phyloP scores from a whole-genome alignment of 2,113 vertebrate species.

The Diglossa brunneiventris region DNA sequence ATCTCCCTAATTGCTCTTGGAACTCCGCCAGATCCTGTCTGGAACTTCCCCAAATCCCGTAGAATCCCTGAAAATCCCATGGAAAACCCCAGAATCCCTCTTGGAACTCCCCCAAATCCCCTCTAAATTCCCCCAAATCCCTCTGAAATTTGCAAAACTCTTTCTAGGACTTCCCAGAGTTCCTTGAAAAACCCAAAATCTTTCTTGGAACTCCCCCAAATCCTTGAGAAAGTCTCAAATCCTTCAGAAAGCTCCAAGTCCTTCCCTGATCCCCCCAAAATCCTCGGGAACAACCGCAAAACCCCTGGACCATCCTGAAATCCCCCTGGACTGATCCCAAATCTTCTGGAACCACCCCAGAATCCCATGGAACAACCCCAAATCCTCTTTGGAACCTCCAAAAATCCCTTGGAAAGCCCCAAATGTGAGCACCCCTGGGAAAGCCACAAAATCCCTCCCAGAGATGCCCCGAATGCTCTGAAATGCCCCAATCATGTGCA shows the following conservation, averaged over 20 bases:
- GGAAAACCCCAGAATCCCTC: not conserved
- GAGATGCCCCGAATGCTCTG: not conserved
- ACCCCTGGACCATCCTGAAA: not conserved
- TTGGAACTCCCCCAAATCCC: not conserved
- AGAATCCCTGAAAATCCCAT: too few relatives aligned
- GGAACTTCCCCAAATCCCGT: not conserved
- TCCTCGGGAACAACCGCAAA: not conserved
- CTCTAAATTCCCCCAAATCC: not conserved
- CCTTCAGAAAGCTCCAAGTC: not conserved
- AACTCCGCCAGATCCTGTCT: not conserved
- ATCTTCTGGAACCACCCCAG: not conserved
- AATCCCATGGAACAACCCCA: not conserved
- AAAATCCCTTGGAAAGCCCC: not conserved
- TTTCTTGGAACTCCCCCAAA: not conserved
- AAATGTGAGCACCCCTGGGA: not conserved
- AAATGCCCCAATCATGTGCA: not conserved
- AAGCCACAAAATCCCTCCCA: not conserved
- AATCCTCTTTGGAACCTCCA: too few relatives aligned
- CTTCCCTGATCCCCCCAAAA: not conserved
- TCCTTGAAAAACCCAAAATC: not conserved
- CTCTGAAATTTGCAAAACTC: not conserved
- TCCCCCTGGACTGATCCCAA: not conserved
- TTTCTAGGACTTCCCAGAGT: not conserved
- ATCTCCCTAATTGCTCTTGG: not conserved
- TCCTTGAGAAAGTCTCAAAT: not conserved